phyloP scores from a whole-genome alignment of 2,888 invertebrate species.

The Aphodius granarius region DNA sequence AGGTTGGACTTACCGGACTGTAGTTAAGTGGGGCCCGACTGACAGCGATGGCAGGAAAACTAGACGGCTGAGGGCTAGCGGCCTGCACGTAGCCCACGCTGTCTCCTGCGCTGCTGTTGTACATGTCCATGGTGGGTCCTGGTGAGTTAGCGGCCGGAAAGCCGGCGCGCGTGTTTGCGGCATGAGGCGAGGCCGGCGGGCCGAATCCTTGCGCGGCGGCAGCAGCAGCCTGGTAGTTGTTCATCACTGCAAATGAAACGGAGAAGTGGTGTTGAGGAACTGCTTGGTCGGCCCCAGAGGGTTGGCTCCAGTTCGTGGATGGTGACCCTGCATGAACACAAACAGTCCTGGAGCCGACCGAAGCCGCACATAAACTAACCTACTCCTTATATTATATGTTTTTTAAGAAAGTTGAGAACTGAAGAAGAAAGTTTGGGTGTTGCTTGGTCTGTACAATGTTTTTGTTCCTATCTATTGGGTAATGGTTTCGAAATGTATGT shows the following conservation, averaged over 20 bases:
- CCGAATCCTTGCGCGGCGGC: slow-evolving; percentile 77
- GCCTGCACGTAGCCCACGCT: slow-evolving; percentile 93
- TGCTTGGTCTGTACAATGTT: not conserved
- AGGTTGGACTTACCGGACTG: slow-evolving; percentile 76
- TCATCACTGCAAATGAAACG: slow-evolving; percentile 79
- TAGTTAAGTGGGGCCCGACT: slow-evolving; percentile 92
- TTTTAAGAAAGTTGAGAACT: slow-evolving; percentile 1
- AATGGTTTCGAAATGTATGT: no score
- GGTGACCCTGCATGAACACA: slow-evolving; percentile 47
- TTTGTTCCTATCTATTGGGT: no score
- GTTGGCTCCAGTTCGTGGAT: slow-evolving; percentile 42
- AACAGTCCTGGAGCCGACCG: slow-evolving; percentile 48
- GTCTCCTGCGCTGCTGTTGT: slow-evolving; percentile 83
- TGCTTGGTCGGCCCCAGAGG: slow-evolving; percentile 49
- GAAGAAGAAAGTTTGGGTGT: not conserved
- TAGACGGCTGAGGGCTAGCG: slow-evolving; percentile 95
- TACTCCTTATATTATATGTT: slow-evolving; percentile 1
- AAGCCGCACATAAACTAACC: slow-evolving; percentile 31
- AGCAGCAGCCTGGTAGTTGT: slow-evolving; percentile 87
- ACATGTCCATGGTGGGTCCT: slow-evolving; percentile 89
- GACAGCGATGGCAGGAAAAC: slow-evolving; percentile 91
- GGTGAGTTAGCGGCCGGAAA: slow-evolving; percentile 94
- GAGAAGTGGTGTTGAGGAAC: slow-evolving; percentile 49
- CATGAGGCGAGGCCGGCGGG: slow-evolving; percentile 81
- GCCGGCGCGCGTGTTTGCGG: slow-evolving; percentile 63